Percentiles rank a stretch among this genome's conserved stretches.
Conservation (phyloP, 2,113 vertebrate genomes). For the Tychaedon coryphoeus region DNA sequence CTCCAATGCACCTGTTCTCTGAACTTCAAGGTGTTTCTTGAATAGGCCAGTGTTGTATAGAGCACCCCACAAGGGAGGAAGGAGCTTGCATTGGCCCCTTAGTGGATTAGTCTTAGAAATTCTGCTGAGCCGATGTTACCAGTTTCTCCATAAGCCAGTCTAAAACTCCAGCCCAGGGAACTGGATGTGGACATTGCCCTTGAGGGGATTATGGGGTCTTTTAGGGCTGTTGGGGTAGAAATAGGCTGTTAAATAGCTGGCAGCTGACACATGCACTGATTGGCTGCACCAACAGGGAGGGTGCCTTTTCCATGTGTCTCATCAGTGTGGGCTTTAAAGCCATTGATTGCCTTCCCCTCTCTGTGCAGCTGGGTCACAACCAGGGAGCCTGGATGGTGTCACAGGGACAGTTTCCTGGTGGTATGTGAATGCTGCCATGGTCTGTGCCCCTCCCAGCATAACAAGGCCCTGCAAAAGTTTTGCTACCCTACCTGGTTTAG, state of each 20-base stretch:
- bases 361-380: not conserved
- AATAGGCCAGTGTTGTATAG: not conserved
- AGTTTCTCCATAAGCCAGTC: slow-evolving; percentile 20
- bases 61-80: not conserved
- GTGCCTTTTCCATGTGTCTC: not conserved
- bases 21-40: not conserved
- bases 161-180: not conserved
- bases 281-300: not conserved
- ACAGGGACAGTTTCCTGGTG: not conserved
- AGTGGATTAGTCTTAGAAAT: slow-evolving; percentile 32
- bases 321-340: not conserved
- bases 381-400: not conserved
- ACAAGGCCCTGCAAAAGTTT: not conserved
- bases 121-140: not conserved
- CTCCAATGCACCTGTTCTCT: not conserved
- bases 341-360: not conserved
- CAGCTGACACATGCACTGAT: not conserved
- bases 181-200: not conserved
- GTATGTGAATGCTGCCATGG: not conserved
- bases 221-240: not conserved
- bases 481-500: not conserved
- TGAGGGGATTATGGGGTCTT: not conserved
- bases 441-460: not conserved
- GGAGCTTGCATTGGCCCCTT: not conserved
- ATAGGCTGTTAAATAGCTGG: not conserved